Base-by-base conservation (phyloP, 2,888 invertebrate genomes). In the Dascillus cervinus region DNA sequence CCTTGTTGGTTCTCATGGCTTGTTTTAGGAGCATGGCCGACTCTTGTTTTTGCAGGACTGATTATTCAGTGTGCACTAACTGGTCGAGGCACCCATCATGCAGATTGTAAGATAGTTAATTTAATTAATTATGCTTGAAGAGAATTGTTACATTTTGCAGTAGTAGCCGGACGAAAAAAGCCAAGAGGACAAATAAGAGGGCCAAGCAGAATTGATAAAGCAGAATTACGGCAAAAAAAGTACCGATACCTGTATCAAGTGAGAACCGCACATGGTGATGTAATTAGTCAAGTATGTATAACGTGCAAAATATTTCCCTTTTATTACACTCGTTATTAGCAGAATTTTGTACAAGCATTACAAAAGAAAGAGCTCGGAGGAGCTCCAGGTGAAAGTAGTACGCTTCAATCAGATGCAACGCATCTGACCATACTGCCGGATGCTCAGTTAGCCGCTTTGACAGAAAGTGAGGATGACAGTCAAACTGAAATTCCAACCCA, bases 171-270 rank as follows among this genome's bases (percentile, higher is more conserved):
- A 34, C 58, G 67, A 38, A 69, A 69, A 50, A 69, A 69, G 46
- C 58, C 63, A 12, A 58, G 67, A 57, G 60, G 50, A 53, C 52
- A 55, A 19, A 53, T 47, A 27, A 62, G 71, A 37, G 62, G 69
- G 15, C 64, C 83, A 42, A 82, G 81, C 0, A 73, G 83, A 34
- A 82, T 85, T 54, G 82, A 82, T 35, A 71, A 82, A 30, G 85
- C 85, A 40, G 83, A 85, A 62, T 76, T 84, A 63, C 73, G 82
- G 32, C 87, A 88, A 61, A 79, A 83, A 58, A 85, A 85, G 61
- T 90, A 88, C 62, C 71, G 89, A 44, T 89, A 90, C 58, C 67
- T 90, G 43, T 90, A 90, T 68, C 89, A 90, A 69, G 85, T 89
- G 34, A 76, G 90, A 48, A 84, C 89, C 4, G 84, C 86, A 13